Conservation (phyloP, 2,888 invertebrate species). For the Athalia rosae region DNA sequence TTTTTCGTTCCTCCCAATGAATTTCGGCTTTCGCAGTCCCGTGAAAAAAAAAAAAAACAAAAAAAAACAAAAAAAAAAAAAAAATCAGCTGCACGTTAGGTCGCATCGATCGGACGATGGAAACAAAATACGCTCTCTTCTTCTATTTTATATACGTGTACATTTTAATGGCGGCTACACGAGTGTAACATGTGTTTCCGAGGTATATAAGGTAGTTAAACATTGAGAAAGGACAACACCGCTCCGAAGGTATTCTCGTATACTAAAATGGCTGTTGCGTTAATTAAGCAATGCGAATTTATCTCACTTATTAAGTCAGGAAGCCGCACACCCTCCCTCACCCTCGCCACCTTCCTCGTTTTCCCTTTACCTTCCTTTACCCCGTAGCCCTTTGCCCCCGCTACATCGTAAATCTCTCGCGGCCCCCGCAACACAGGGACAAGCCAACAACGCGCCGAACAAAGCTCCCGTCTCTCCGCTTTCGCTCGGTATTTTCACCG, state of each 20-base stretch:
- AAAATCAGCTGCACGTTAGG: too few relatives aligned
- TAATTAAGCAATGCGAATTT: constrained; percentile 48
- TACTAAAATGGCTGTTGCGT: constrained; percentile 45
- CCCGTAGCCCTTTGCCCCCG: constrained; percentile 31
- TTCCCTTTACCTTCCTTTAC: background rate
- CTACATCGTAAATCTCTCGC: constrained; percentile 38
- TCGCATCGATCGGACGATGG: too few relatives aligned
- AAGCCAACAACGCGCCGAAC: constrained; percentile 45
- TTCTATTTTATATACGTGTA: too few relatives aligned
- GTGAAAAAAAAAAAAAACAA: too few relatives aligned
- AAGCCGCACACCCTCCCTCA: constrained; percentile 38
- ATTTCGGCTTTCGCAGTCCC: too few relatives aligned
- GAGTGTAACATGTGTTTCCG: too few relatives aligned
- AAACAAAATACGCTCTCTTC: too few relatives aligned
- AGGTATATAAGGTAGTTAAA: background rate
- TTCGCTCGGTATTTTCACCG: constrained; percentile 27
- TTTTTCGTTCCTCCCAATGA: background rate
- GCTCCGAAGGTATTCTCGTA: constrained; percentile 17
- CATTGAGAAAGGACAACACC: constrained; percentile 6
- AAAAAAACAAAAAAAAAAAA: too few relatives aligned
- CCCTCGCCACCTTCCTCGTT: background rate
- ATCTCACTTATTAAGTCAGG: constrained; percentile 49
- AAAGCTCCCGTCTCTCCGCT: constrained; percentile 34
- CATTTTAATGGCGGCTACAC: too few relatives aligned
- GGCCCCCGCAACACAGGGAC: constrained; percentile 44